Evolutionary conservation across 2,888 invertebrate genomes (phyloP).

Genomic region (Cyclophora punctaria): DNA sequence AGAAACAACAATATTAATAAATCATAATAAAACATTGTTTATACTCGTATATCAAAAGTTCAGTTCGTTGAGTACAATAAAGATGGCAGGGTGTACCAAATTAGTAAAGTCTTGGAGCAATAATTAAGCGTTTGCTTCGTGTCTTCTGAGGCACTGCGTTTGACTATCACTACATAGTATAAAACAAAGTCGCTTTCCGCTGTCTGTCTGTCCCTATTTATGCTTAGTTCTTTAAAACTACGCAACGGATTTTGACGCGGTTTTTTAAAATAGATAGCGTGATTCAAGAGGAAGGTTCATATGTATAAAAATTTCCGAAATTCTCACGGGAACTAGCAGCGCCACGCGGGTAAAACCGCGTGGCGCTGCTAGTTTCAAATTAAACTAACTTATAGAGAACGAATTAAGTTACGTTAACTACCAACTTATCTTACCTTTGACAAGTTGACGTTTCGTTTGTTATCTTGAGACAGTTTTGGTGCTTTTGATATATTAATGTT

Average conservation of each 20-base stretch:
- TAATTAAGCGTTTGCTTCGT: constrained; percentile 50
- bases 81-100: constrained; percentile 42
- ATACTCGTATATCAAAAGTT: constrained; percentile 1
- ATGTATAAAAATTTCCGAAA: no score
- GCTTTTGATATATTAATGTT: not conserved
- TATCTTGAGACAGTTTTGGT: constrained; percentile 8
- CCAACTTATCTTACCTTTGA: constrained; percentile 25
- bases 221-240: no score
- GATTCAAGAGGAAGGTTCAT: no score
- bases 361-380: constrained; percentile 33
- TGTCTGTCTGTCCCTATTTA: no score
- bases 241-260: no score
- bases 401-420: constrained; percentile 48
- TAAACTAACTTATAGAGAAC: constrained; percentile 55
- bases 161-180: constrained; percentile 26
- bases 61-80: constrained; percentile 41
- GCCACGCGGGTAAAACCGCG: no score
- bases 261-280: no score
- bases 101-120: constrained; percentile 55
- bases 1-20: no score
- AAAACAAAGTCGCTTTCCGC: no score
- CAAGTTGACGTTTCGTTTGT: constrained; percentile 19
- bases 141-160: constrained; percentile 45
- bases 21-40: no score
- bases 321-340: no score